Evolutionary conservation across 2,113 vertebrate species (phyloP).

Genomic region (Chloebia gouldiae): DNA sequence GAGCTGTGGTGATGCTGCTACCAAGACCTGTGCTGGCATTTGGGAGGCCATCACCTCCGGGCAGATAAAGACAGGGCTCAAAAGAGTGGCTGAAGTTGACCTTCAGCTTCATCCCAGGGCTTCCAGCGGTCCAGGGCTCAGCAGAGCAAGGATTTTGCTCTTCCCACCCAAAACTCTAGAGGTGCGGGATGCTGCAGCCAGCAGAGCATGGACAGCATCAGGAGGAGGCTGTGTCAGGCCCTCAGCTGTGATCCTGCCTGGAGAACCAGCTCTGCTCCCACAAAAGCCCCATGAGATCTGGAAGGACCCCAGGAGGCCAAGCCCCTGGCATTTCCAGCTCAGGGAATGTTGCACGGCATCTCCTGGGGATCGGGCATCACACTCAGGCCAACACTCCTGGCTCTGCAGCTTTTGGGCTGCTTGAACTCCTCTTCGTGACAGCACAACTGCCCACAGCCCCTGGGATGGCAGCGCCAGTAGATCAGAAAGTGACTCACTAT

Average conservation of each 20-base stretch:
- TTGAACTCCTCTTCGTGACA: background rate
- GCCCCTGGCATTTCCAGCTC: background rate
- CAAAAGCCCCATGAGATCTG: background rate
- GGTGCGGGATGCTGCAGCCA: background rate
- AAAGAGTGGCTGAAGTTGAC: background rate
- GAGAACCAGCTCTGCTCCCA: background rate
- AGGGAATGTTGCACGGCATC: background rate
- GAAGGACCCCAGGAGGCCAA: background rate
- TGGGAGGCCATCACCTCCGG: background rate
- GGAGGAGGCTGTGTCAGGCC: background rate
- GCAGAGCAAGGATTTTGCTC: background rate
- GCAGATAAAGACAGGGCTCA: background rate
- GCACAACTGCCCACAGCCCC: background rate
- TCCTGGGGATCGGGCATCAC: background rate
- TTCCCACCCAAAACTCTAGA: background rate
- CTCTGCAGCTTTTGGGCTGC: background rate
- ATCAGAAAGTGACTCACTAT: constrained; percentile 38
- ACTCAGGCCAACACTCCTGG: background rate
- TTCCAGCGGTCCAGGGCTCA: rapidly evolving
- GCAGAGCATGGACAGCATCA: background rate
- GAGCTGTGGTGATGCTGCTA: background rate
- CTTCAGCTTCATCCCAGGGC: background rate
- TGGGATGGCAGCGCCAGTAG: background rate
- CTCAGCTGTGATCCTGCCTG: background rate
- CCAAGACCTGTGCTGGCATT: background rate